Conservation (phyloP, 2,113 vertebrate genomes). For the Leucosticte australis region DNA sequence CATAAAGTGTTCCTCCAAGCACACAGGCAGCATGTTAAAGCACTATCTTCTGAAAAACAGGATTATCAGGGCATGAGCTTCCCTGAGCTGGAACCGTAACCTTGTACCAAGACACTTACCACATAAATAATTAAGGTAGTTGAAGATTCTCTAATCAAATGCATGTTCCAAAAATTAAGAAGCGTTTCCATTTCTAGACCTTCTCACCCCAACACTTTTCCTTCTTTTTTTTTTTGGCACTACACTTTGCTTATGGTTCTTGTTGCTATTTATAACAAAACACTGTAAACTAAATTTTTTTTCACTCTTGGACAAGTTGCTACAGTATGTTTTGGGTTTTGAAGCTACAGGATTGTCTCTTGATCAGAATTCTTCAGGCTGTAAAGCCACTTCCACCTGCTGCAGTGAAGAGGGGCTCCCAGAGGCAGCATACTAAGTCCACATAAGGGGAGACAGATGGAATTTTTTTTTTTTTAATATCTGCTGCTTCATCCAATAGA, state of each 20-base stretch:
- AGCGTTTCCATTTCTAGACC: not conserved
- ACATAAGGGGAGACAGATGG: not conserved
- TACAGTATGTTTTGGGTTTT: not conserved
- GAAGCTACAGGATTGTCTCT: not conserved
- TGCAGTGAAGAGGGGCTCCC: not conserved
- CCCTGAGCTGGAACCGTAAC: not conserved
- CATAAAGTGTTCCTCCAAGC: not conserved
- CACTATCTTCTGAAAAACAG: not conserved
- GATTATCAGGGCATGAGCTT: not conserved
- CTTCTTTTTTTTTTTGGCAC: not conserved
- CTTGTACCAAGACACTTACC: not conserved
- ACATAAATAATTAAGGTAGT: not conserved
- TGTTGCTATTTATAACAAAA: not conserved
- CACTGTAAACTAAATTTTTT: not conserved
- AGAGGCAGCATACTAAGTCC: not conserved
- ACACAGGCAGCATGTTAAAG: not conserved
- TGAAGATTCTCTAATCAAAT: not conserved
- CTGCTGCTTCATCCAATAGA: not conserved
- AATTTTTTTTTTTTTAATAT: not conserved
- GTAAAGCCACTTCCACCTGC: not conserved
- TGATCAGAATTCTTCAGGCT: not conserved
- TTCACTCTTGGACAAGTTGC: not conserved
- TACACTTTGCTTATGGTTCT: not conserved
- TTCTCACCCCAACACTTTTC: not conserved
- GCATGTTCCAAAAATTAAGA: not conserved